Percentiles rank a stretch among this genome's conserved stretches.
Conservation (phyloP, 2,888 invertebrate genomes). For the Chironomus riparius region DNA sequence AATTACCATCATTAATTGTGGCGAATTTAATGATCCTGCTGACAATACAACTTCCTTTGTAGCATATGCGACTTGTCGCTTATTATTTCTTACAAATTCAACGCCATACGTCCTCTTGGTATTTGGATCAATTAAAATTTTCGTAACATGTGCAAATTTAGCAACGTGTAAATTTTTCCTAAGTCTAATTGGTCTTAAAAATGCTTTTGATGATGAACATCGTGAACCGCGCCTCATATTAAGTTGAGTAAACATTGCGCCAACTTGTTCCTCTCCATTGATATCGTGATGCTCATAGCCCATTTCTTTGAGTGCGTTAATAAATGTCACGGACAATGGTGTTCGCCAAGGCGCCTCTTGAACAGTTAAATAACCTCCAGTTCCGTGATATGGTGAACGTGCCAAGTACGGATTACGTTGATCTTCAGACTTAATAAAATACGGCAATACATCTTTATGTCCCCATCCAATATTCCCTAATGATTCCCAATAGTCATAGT, state of each 20-base stretch:
- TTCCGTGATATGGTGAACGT: constrained; percentile 62
- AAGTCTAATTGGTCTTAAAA: constrained; percentile 68
- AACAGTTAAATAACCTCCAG: constrained; percentile 73
- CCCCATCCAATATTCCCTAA: constrained; percentile 82
- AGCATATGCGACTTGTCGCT: constrained; percentile 57
- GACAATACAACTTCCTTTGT: constrained; percentile 74
- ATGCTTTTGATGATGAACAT: constrained; percentile 83
- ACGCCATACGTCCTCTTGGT: constrained; percentile 68
- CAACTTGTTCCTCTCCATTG: constrained; percentile 74
- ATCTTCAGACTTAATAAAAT: constrained; percentile 81
- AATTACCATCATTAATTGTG: constrained; percentile 70
- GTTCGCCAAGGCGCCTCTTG: constrained; percentile 79
- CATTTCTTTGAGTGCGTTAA: constrained; percentile 71
- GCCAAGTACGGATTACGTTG: constrained; percentile 75
- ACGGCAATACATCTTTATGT: constrained; percentile 69
- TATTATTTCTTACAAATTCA: constrained; percentile 59
- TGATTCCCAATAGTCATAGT: constrained; percentile 80
- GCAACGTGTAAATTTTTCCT: constrained; percentile 71
- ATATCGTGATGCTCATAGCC: constrained; percentile 74
- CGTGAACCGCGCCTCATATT: constrained; percentile 75
- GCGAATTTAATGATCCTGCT: constrained; percentile 80
- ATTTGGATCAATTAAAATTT: constrained; percentile 57
- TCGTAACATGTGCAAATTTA: constrained; percentile 63
- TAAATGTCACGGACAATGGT: constrained; percentile 70
- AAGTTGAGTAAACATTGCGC: constrained; percentile 79